phyloP scores from a whole-genome alignment of 2,797 vertebrate genomes.

The Argentina silus region DNA sequence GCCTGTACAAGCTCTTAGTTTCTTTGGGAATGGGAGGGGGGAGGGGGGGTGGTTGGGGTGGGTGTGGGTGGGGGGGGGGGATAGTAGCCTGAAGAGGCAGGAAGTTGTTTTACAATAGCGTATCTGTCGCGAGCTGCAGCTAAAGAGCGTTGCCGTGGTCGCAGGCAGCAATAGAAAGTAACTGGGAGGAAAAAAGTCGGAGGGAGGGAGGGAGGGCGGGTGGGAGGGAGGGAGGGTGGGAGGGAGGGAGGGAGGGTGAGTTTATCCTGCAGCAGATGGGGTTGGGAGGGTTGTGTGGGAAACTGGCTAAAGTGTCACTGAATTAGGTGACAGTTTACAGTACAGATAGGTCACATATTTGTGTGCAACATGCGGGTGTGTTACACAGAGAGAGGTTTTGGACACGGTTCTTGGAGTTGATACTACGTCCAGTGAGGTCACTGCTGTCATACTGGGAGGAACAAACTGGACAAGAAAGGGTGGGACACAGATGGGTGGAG shows the following conservation, averaged over 20 bases:
- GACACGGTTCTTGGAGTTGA: neutral
- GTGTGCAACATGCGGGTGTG: neutral
- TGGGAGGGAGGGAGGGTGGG: neutral
- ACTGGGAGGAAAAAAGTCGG: neutral
- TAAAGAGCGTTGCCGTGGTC: neutral
- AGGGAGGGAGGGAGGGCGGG: no score
- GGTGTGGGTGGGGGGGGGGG: constrained; percentile 39
- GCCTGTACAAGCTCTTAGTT: constrained; percentile 58
- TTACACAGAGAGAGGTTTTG: neutral
- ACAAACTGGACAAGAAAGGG: constrained; percentile 62
- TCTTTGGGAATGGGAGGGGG: constrained; percentile 62
- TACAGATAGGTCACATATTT: neutral
- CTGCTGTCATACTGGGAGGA: constrained; percentile 26
- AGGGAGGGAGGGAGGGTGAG: neutral
- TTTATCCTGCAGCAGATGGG: neutral
- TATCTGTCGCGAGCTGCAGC: constrained; percentile 60
- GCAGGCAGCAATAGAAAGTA: constrained; percentile 6
- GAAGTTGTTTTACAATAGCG: constrained; percentile 80
- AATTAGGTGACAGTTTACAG: neutral
- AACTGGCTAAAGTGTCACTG: neutral
- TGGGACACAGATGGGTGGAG: constrained; percentile 58
- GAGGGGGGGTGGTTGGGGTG: constrained; percentile 53
- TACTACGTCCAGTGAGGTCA: neutral
- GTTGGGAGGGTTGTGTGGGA: neutral
- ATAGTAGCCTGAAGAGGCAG: constrained; percentile 80